Evolutionary conservation across 2,113 vertebrate genomes (phyloP).

Genomic region (Cephalopholis sonnerati): DNA sequence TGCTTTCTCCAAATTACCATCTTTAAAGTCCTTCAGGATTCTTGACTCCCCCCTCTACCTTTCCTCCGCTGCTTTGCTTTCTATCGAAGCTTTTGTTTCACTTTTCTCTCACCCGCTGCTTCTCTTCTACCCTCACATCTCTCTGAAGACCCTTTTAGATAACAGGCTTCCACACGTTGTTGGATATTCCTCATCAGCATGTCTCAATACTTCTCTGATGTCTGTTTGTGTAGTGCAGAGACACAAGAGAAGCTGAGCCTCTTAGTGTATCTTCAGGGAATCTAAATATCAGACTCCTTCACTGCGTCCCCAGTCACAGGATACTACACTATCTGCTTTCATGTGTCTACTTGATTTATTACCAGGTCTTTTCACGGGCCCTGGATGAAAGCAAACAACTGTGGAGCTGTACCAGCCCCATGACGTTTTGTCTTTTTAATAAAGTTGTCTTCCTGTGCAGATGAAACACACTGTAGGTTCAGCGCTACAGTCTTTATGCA

Average conservation of each 20-base stretch:
- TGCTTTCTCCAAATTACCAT: conserved; percentile 60
- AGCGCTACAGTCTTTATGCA: conserved; percentile 14
- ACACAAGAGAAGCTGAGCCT: conserved; percentile 59
- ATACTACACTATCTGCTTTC: conserved; percentile 77
- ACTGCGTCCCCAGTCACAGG: conserved; percentile 68
- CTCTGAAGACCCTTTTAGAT: conserved; percentile 66
- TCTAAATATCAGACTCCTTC: conserved; percentile 77
- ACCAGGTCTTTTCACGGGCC: conserved; percentile 63
- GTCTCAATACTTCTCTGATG: conserved; percentile 64
- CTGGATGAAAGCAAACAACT: conserved; percentile 75
- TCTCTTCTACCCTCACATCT: conserved; percentile 48
- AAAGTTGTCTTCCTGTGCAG: conserved; percentile 61
- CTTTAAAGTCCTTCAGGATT: conserved; percentile 57
- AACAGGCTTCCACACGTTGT: conserved; percentile 58
- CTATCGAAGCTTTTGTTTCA: conserved; percentile 55
- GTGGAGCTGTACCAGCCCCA: conserved; percentile 49
- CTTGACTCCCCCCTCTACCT: conserved; percentile 33
- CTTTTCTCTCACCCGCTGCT: conserved; percentile 23
- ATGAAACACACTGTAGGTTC: conserved; percentile 26
- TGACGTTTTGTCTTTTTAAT: conserved; percentile 76
- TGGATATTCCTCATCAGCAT: conserved; percentile 69
- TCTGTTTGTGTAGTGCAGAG: conserved; percentile 68
- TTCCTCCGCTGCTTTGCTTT: conserved; percentile 28
- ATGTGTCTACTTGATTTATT: conserved; percentile 81
- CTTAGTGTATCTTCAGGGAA: conserved; percentile 72